phyloP scores from a whole-genome alignment of 2,113 vertebrate species.

The Catagonus wagneri region DNA sequence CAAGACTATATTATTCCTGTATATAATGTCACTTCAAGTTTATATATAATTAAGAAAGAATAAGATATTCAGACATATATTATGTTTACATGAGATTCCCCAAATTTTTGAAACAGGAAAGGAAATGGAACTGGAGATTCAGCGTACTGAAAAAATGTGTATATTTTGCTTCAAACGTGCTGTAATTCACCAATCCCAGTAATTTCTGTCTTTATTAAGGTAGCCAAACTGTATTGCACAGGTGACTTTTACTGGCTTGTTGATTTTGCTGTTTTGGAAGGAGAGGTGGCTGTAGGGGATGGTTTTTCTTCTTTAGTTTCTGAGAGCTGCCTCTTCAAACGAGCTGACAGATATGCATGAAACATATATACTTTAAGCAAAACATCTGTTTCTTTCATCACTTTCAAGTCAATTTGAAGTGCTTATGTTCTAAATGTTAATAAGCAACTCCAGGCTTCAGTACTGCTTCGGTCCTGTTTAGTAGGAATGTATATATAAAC shows the following conservation, averaged over 20 bases:
- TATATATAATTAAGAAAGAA: not conserved
- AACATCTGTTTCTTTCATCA: constrained; percentile 44
- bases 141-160: not conserved
- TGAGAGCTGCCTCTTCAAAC: constrained; percentile 26
- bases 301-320: not conserved
- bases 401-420: constrained; percentile 20
- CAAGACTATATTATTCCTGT: not conserved
- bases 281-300: not conserved
- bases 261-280: constrained; percentile 24
- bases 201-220: constrained; percentile 19
- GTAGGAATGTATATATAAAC: not conserved
- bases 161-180: not conserved
- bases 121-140: not conserved
- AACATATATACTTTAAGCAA: constrained; percentile 47
- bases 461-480: not conserved
- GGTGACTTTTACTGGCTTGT: not conserved
- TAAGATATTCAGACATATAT: not conserved
- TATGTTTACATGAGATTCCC: not conserved
- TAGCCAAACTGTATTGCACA: not conserved
- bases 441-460: not conserved
- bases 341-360: not conserved
- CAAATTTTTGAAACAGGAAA: not conserved
- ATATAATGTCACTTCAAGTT: not conserved
- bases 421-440: constrained; percentile 26
- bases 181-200: not conserved